phyloP scores from a whole-genome alignment of 2,888 invertebrate species.

The Orgyia antiqua region DNA sequence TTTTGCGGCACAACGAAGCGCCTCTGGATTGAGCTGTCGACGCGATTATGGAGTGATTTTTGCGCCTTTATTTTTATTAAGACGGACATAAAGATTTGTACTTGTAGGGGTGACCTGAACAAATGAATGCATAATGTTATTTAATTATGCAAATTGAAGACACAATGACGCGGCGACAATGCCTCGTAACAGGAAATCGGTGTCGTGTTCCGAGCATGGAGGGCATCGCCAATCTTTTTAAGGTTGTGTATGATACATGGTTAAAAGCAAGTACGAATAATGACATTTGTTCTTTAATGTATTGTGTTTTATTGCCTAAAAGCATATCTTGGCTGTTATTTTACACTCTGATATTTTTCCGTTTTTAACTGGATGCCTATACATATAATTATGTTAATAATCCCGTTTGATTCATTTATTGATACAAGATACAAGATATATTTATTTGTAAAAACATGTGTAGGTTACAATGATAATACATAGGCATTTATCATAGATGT shows the following conservation, averaged over 20 bases:
- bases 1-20: slow-evolving; percentile 47
- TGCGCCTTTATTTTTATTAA: slow-evolving; percentile 19
- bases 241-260: slow-evolving; percentile 13
- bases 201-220: slow-evolving; percentile 51
- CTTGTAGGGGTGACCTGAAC: slow-evolving; percentile 53
- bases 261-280: not conserved
- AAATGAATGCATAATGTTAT: slow-evolving; percentile 69
- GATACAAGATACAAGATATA: no score
- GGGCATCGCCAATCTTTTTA: slow-evolving; percentile 36
- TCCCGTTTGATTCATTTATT: no score
- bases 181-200: slow-evolving; percentile 62
- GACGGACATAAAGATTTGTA: slow-evolving; percentile 29
- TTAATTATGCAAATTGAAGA: slow-evolving; percentile 68
- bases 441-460: no score
- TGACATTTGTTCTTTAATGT: not conserved
- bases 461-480: no score
- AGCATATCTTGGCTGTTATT: no score
- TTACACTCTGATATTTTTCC: no score
- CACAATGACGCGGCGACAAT: slow-evolving; percentile 55
- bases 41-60: slow-evolving; percentile 36
- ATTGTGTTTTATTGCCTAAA: no score
- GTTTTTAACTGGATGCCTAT: no score
- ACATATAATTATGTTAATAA: no score
- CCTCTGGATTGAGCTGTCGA: slow-evolving; percentile 41
- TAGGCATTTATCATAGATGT: no score